These are phyloP conservation scores for Peromyscus nudipes DNA, from an alignment of 2,797 vertebrate genomes.

Conservation along the genomic window DNA sequence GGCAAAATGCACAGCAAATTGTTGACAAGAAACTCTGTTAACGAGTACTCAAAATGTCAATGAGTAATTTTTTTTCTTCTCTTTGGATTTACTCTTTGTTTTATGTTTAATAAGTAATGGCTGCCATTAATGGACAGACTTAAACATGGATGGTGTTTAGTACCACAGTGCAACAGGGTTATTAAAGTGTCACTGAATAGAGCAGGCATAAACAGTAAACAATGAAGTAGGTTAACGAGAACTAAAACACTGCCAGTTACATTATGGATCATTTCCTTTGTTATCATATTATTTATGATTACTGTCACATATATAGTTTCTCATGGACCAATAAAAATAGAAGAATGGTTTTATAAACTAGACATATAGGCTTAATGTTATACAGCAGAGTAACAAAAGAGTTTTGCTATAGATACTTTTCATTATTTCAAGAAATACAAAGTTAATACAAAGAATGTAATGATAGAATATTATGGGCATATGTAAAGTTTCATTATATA, in stretches of 20 bases:
- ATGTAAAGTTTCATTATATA: neutral
- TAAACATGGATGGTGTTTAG: constrained; percentile 82
- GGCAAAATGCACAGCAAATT: constrained; percentile 60
- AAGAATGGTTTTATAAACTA: constrained; percentile 23
- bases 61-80: constrained; percentile 87
- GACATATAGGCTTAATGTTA: neutral
- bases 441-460: neutral
- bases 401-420: constrained; percentile 41
- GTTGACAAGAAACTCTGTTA: constrained; percentile 54
- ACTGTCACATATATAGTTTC: constrained; percentile 38
- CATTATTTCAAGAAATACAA: neutral
- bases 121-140: constrained; percentile 90
- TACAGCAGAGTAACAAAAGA: neutral
- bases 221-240: constrained; percentile 92
- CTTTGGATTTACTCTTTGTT: constrained; percentile 86
- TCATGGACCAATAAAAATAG: constrained; percentile 63
- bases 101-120: constrained; percentile 91
- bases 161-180: constrained; percentile 86
- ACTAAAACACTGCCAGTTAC: constrained; percentile 82
- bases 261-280: constrained; percentile 80
- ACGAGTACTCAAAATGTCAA: constrained; percentile 71
- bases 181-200: constrained; percentile 88
- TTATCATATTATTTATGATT: constrained; percentile 77
- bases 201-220: constrained; percentile 89
- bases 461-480: constrained; percentile 5